Base-by-base conservation (phyloP, 92 coral and sea anemone genomes). In the Bergia sp. region DNA sequence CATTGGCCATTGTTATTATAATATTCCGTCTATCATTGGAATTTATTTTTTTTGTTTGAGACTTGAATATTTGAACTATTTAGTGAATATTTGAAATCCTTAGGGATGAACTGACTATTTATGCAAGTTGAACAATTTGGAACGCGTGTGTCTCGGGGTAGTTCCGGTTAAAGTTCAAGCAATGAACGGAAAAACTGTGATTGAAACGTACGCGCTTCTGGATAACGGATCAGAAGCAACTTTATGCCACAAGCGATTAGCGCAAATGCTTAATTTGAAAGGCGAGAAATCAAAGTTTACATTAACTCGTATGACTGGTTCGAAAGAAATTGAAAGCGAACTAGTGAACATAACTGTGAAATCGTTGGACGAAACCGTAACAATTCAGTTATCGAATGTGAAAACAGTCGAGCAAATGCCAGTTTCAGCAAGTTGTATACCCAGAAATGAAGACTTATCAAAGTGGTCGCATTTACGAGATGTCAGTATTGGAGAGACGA, bases 111-210 rank as follows among this genome's bases (percentile, higher is more conserved):
- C 29, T 29, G 29, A 29, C 29, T 29, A 0, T 29, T 29, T 29
- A 29, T 29, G 29, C 29, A 29, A 29, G 29, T 29, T 29, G 29
- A 29, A 29, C 29, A 29, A 29, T 29, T 29, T 29, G 29, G 29
- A 29, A 29, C 81, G 91, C 40, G 91, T 94, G 10, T 94, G 93
- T 76, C 89, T 92, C 5, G 94, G 97, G 23, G 92, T 91, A 44
- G 74, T 94, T 82, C 94, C 98, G 50, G 94, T 95, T 18, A 93
- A 84, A 73, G 93, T 93, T 15, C 82, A 80, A 77, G 93, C 91
- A n/a, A 89, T 57, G 82, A 92, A 91, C 74, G 86, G 90, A 29
- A 45, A 43, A 55, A 82, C 73, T 43, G 47, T 64, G 37, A 77
- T 94, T 11, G 90, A 86, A 37, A 94, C 92, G 45, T 78, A 92